These are phyloP conservation scores for Siniperca knerii DNA, from an alignment of 2,113 vertebrate species.

Conservation along the genomic window DNA sequence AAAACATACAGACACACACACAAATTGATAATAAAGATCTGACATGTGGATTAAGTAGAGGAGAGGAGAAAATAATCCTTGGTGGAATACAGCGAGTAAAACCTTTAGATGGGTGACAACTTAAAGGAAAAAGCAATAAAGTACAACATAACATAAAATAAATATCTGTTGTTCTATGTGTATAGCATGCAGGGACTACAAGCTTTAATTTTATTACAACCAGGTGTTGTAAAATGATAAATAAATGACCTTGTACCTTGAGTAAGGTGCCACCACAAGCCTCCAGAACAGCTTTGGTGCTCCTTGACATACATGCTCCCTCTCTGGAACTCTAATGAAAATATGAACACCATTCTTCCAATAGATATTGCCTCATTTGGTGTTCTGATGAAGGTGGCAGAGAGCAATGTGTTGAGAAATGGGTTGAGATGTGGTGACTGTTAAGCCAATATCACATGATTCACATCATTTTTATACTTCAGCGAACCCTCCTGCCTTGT, in stretches of 20 bases:
- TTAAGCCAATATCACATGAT: background rate
- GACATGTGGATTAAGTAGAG: background rate
- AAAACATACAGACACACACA: conserved; percentile 12
- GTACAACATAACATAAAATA: too few relatives aligned
- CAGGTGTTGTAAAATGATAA: too few relatives aligned
- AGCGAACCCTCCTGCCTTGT: background rate
- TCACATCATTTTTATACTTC: background rate
- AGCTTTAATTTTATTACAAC: too few relatives aligned
- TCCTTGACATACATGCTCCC: background rate
- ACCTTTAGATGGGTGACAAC: background rate
- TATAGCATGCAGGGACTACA: too few relatives aligned
- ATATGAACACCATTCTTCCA: background rate
- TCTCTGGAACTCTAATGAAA: background rate
- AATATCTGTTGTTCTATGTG: too few relatives aligned
- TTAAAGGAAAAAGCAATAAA: too few relatives aligned
- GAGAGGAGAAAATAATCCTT: background rate
- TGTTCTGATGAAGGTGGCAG: background rate
- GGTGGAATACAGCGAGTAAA: background rate
- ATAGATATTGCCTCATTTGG: background rate
- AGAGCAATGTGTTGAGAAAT: background rate
- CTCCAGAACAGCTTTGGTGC: background rate
- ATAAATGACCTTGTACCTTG: too few relatives aligned
- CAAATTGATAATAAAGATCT: conserved; percentile 1
- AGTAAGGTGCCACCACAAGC: background rate
- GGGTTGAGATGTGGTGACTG: background rate